Evolutionary conservation across 2,113 vertebrate genomes (phyloP).

Genomic region (Anolis carolinensis): DNA sequence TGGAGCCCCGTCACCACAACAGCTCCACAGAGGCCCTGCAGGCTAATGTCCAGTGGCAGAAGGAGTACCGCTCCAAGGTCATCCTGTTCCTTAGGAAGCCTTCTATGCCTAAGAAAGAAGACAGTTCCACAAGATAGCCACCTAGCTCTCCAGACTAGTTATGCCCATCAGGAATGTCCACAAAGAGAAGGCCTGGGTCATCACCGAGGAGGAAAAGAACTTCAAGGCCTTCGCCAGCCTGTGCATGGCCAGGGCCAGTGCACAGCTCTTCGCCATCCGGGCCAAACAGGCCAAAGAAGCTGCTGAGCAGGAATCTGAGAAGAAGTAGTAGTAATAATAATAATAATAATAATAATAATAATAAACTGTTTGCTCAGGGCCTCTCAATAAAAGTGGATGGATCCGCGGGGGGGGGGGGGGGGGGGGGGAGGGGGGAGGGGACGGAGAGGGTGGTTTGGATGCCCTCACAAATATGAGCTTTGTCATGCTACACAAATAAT

Average conservation of each 20-base stretch:
- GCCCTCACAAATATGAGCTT: too few species aligned
- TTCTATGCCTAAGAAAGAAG: slow-evolving; percentile 93
- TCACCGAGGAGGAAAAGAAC: slow-evolving; percentile 96
- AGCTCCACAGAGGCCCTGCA: slow-evolving; percentile 94
- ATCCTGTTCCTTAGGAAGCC: slow-evolving; percentile 96
- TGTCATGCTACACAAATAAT: too few species aligned
- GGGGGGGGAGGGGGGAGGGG: too few species aligned
- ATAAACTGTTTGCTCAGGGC: slow-evolving; percentile 68
- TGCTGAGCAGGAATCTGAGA: slow-evolving; percentile 93
- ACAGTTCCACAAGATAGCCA: slow-evolving; percentile 95
- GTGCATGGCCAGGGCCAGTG: slow-evolving; percentile 94
- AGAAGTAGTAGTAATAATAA: too few species aligned
- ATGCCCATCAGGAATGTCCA: slow-evolving; percentile 91
- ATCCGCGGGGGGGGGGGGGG: too few species aligned
- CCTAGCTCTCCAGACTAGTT: slow-evolving; percentile 87
- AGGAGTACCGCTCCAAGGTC: slow-evolving; percentile 97
- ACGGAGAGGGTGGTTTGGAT: too few species aligned
- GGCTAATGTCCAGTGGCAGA: slow-evolving; percentile 93
- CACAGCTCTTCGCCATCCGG: slow-evolving; percentile 93
- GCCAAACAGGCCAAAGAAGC: slow-evolving; percentile 97
- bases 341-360: too few species aligned
- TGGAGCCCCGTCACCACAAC: slow-evolving; percentile 91
- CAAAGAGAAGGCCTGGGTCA: slow-evolving; percentile 91
- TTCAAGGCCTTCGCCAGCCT: slow-evolving; percentile 96
- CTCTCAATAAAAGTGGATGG: slow-evolving; percentile 76